Base-by-base conservation (phyloP, 1,140 invertebrate genomes). In the Drosophila ironensis region DNA sequence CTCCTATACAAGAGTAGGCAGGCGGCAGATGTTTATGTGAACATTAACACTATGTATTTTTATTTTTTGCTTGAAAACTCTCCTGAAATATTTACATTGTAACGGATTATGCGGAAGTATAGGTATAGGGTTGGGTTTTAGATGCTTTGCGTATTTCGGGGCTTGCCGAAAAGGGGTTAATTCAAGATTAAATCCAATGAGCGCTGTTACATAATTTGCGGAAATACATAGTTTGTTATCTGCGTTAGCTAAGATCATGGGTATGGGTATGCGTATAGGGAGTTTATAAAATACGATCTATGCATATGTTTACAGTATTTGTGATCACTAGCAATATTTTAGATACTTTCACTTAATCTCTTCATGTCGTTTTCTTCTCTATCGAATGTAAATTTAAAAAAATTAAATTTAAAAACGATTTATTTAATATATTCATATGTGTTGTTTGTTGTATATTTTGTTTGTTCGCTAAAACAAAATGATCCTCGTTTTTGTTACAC, bases 81-180 rank as follows among this genome's bases (percentile, higher is more conserved):
- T 41, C 24, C 64, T 72, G 64, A 61, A 82, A 73, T 82, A 82
- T 82, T 69, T 82, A 82, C 78, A 82, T 66, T 54, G 28, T 48
- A 61, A 77, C 41, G 20, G 27, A 52, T 41, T 50, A 16, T 33
- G 53, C 30, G 22, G 45, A 35, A 25, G n/a, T 51, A 27, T 22
- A 24, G 27, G 28, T 24, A 1, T 30, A 14, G 14, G 11, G 11
- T 27, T 5, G 42, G 40, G 64, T 19, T 14, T 28, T 42, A 9
- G 22, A 35, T 37, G 16, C 12, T 27, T 9, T 12, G n/a, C n/a
- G n/a, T 6, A 5, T 37, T 17, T 7, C 12, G 14, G 19, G 46
- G 9, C 9, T 9, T 38, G 12, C 19, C 16, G 33, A 25, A 35
- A 25, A 56, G 33, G 41, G 22, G 20, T 42, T 35, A 60, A 56